Percentiles rank a stretch among this genome's conserved stretches.
These are phyloP conservation scores for Sebastolobus altivelis DNA, from an alignment of 2,797 vertebrate genomes.

Conservation along the genomic window DNA sequence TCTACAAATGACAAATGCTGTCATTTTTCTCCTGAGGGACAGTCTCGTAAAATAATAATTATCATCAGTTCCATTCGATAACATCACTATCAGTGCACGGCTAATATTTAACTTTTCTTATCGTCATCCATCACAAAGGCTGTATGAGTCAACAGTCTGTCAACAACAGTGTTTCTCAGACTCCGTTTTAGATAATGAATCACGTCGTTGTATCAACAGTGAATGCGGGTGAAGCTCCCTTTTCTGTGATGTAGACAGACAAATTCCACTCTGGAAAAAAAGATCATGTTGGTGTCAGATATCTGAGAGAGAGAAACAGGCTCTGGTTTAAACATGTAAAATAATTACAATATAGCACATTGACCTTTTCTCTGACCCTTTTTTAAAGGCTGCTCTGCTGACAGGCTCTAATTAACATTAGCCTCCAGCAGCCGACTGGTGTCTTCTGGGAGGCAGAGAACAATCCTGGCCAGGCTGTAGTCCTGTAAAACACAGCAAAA, in stretches of 20 bases:
- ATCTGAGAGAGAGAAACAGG: constrained; percentile 42
- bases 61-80: constrained; percentile 8
- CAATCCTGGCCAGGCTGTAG: constrained; percentile 64
- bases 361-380: constrained; percentile 83
- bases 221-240: constrained; percentile 1
- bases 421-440: constrained; percentile 78
- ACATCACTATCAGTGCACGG: constrained; percentile 9
- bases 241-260: constrained; percentile 21
- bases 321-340: constrained; percentile 72
- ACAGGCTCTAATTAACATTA: constrained; percentile 86
- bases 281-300: constrained; percentile 64
- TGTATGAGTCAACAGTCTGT: constrained; percentile 38
- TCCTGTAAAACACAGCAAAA: constrained; percentile 80
- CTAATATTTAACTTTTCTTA: constrained; percentile 22
- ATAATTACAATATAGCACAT: constrained; percentile 79
- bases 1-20: not conserved
- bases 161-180: constrained; percentile 30
- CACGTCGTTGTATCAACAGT: constrained; percentile 15
- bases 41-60: constrained; percentile 10
- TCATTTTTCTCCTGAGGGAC: constrained; percentile 13
- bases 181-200: constrained; percentile 41
- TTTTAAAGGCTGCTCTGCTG: constrained; percentile 78
- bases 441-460: constrained; percentile 79
- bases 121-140: constrained; percentile 31
- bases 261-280: constrained; percentile 10